Evolutionary conservation across 2,888 invertebrate genomes (phyloP), one percentile per base, ranked within the genome.

Genomic region (Horisme vitalbata): DNA sequence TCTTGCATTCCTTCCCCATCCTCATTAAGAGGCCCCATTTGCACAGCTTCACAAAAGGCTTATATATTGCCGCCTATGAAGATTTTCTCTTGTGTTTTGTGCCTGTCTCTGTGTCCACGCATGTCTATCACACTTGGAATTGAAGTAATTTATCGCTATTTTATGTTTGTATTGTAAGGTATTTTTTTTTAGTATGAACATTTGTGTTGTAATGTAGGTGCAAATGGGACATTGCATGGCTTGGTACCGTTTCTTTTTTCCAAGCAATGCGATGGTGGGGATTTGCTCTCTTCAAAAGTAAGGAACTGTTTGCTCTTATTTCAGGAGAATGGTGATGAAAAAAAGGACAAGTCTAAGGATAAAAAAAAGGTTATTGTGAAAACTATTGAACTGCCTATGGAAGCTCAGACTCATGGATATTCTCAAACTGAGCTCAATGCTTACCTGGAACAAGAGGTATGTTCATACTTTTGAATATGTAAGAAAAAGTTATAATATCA

Each of bases 371-470:
- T 94, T 49, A 80, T 93, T 3, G 92, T 95, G 12, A 97, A 97
- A 83, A 93, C 94, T 14, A 91, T 97, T 46, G 97, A 98, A 60
- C 88, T 99, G 52, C 95, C 96, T 0, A 93, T 99, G 51, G 95
- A 96, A 43, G 86, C 93, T n/a, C 83, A 91, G 36, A 94, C 95
- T 7, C 93, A 93, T 67, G 95, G 96, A 41, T 93, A 93, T 69
- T 87, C 93, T 1, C 92, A 91, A 58, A 91, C 91, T 11, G 95
- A 96, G 24, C 79, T 98, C 30, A 94, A 95, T 69, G 83, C 87
- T 31, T 94, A 93, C 43, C 87, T 93, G 55, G 97, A 98, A 74
- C 93, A 94, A 73, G 97, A 97, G 92, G 94, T 95, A 83, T 69
- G 60, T 66, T 2, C 1, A 18, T 15, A 1, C 11, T 11, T 10